Conservation (phyloP, 2,797 vertebrate species). For the Atherinosoma microstoma region DNA sequence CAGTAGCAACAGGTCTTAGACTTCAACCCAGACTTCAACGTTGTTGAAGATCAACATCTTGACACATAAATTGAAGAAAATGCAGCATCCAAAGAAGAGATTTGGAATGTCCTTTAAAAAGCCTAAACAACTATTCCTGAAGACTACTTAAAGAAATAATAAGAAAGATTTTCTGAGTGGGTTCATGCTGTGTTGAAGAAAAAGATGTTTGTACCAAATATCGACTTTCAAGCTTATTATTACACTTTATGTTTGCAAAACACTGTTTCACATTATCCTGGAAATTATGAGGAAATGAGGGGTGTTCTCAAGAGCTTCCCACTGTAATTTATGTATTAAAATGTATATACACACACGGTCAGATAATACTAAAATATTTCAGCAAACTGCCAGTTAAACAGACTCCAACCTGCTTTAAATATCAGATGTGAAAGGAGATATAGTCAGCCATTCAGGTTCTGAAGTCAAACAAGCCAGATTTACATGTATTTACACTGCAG, state of each 20-base stretch:
- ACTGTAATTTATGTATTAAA: neutral
- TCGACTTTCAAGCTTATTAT: neutral
- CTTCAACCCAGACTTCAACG: too few species aligned
- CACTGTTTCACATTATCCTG: neutral
- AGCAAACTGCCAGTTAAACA: neutral
- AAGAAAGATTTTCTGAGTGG: too few species aligned
- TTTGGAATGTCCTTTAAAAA: too few species aligned
- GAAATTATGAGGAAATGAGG: neutral
- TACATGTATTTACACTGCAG: conserved; percentile 36
- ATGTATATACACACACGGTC: neutral
- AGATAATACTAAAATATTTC: neutral
- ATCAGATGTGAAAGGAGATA: conserved; percentile 1
- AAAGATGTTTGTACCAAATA: neutral
- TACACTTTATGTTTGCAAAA: neutral
- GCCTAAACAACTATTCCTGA: too few species aligned
- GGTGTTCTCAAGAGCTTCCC: neutral
- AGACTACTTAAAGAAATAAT: too few species aligned
- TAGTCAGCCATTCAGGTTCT: neutral
- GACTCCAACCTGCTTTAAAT: conserved; percentile 7
- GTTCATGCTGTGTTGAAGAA: too few species aligned
- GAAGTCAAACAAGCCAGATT: conserved; percentile 13
- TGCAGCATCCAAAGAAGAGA: neutral
- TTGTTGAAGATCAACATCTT: neutral
- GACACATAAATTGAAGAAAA: neutral
- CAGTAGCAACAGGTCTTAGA: too few species aligned